Evolutionary conservation across 2,113 vertebrate species (phyloP).

Genomic region (Plectropomus leopardus): DNA sequence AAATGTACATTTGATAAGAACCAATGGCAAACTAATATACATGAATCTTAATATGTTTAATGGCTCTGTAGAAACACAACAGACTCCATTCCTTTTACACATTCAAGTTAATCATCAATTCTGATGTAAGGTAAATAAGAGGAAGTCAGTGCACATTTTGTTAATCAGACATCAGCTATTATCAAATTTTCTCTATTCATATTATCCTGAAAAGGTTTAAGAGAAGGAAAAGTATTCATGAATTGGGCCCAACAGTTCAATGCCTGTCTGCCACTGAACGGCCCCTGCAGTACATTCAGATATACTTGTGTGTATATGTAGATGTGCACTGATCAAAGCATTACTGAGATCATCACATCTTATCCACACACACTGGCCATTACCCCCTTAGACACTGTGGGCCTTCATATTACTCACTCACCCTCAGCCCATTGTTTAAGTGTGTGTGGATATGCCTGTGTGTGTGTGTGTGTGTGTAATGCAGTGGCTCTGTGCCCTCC

Average conservation of each 20-base stretch:
- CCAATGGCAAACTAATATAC: not conserved
- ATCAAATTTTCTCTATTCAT: not conserved
- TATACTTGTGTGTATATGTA: not conserved
- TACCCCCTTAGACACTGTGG: not conserved
- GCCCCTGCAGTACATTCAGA: not conserved
- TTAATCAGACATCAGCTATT: not conserved
- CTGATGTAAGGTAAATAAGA: not conserved
- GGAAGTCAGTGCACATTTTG: not conserved
- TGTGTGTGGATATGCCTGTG: conserved; percentile 5
- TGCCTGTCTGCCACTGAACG: not conserved
- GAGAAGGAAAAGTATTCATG: not conserved
- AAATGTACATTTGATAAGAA: conserved; percentile 8
- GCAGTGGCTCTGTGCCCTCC: conserved; percentile 49
- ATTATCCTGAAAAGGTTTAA: not conserved
- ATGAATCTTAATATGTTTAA: not conserved
- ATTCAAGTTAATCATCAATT: not conserved
- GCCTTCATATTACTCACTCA: conserved; percentile 18
- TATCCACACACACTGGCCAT: conserved; percentile 15
- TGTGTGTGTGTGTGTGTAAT: not conserved
- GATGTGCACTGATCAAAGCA: conserved; percentile 1
- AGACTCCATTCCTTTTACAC: not conserved
- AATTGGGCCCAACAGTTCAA: not conserved
- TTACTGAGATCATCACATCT: conserved; percentile 17
- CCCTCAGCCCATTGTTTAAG: conserved; percentile 33
- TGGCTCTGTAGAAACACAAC: too few species aligned